Conservation (phyloP, 2,888 invertebrate species). For the Thera obeliscata region DNA sequence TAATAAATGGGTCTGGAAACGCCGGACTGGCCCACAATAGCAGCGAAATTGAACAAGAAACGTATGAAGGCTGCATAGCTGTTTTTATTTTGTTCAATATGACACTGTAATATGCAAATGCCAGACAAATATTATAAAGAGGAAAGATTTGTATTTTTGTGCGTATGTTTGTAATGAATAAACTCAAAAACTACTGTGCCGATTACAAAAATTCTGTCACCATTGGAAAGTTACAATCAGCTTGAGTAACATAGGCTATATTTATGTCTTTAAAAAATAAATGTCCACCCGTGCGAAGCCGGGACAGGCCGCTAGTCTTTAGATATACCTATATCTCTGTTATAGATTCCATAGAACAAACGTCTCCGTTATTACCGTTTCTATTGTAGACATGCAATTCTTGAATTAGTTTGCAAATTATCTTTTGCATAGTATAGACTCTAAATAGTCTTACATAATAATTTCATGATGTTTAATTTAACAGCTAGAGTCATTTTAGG, state of each 20-base stretch:
- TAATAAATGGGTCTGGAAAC: slow-evolving; percentile 67
- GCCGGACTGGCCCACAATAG: slow-evolving; percentile 32
- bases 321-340: neutral
- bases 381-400: neutral
- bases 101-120: too few species aligned
- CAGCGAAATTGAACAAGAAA: slow-evolving; percentile 22
- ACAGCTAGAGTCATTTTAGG: neutral
- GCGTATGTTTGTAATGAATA: too few species aligned
- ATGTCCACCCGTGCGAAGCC: too few species aligned
- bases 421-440: neutral
- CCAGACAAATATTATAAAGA: too few species aligned
- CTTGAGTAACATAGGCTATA: too few species aligned
- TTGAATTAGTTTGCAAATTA: neutral
- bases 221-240: too few species aligned
- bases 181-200: too few species aligned
- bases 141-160: too few species aligned
- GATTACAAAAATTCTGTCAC: too few species aligned
- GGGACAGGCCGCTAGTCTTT: too few species aligned
- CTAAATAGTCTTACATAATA: neutral
- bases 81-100: neutral
- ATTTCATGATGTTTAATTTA: neutral
- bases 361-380: neutral
- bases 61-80: slow-evolving; percentile 24
- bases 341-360: neutral
- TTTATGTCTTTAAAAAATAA: too few species aligned